phyloP scores from a whole-genome alignment of 2,797 vertebrate genomes.

The Hoplostethus mediterraneus region DNA sequence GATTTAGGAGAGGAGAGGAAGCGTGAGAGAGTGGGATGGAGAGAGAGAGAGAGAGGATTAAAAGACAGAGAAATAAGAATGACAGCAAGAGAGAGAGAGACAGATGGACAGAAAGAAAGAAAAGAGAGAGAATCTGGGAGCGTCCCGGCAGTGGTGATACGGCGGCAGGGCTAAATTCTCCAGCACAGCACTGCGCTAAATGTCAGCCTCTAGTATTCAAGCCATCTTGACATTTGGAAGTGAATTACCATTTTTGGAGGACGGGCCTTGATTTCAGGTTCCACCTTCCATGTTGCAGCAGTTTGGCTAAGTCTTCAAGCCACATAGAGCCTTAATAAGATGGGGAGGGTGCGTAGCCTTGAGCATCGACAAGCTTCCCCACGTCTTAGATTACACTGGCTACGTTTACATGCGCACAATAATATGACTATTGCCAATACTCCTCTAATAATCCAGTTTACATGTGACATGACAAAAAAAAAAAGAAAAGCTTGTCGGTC shows the following conservation, averaged over 20 bases:
- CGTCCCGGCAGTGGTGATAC: constrained; percentile 19
- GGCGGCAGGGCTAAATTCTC: constrained; percentile 4
- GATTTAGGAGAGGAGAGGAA: background rate
- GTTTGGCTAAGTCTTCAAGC: background rate
- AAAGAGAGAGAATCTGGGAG: constrained; percentile 57
- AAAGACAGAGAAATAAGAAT: constrained; percentile 3
- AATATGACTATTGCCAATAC: too few species aligned
- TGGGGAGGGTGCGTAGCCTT: background rate
- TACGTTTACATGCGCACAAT: background rate
- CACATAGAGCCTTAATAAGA: constrained; percentile 25
- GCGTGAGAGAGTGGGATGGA: too few species aligned
- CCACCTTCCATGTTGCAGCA: constrained; percentile 16
- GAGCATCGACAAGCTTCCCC: too few species aligned
- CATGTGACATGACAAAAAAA: too few species aligned
- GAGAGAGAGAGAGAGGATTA: background rate
- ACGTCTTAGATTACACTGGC: background rate
- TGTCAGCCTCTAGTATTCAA: constrained; percentile 53
- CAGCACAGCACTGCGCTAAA: constrained; percentile 27
- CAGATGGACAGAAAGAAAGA: constrained; percentile 8
- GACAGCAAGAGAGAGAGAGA: constrained; percentile 28
- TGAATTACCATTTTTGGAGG: constrained; percentile 51
- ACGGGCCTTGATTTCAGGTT: constrained; percentile 28
- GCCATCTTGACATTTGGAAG: constrained; percentile 60
- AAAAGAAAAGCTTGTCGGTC: too few species aligned
- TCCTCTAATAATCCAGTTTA: too few species aligned